phyloP scores from a whole-genome alignment of 2,888 invertebrate genomes.

The Phortica okadai region DNA sequence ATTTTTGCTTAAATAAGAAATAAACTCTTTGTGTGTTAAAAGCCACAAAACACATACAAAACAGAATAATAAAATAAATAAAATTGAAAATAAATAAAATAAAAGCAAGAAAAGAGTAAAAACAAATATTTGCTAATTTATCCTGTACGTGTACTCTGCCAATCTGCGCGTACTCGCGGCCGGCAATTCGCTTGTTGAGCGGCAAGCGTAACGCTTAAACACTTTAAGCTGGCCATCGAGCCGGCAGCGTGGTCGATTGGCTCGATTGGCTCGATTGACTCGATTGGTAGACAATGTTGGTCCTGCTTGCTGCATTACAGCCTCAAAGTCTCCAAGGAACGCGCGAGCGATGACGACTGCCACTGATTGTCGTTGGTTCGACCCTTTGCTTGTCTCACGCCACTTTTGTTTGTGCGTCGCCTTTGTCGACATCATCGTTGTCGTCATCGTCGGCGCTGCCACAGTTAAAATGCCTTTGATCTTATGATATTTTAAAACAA shows the following conservation, averaged over 20 bases:
- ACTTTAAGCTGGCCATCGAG: not conserved
- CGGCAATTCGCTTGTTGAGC: not conserved
- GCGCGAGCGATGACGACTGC: not conserved
- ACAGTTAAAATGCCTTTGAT: conserved; percentile 72
- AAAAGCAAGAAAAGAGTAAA: conserved; percentile 48
- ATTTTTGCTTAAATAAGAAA: conserved; percentile 70
- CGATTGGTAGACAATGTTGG: not conserved
- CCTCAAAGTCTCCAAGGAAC: not conserved
- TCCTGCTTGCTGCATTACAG: not conserved
- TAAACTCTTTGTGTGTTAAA: conserved; percentile 58
- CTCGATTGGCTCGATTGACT: not conserved
- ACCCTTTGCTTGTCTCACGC: conserved; percentile 47
- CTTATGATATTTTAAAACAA: conserved; percentile 64
- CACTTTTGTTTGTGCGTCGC: conserved; percentile 67
- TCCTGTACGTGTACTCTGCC: conserved; percentile 71
- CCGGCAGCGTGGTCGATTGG: not conserved
- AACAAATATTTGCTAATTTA: conserved; percentile 73
- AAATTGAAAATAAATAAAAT: conserved; percentile 36
- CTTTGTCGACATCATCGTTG: conserved; percentile 53
- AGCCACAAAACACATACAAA: conserved; percentile 40
- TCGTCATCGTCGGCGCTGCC: conserved; percentile 46
- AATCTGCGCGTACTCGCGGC: not conserved
- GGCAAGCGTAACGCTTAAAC: conserved; percentile 15
- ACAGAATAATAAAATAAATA: conserved; percentile 21
- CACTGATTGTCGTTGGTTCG: conserved; percentile 10